Evolutionary conservation across 2,113 vertebrate species (phyloP), one percentile per base, ranked within the genome.

Genomic region (Dryoscopus gambensis): DNA sequence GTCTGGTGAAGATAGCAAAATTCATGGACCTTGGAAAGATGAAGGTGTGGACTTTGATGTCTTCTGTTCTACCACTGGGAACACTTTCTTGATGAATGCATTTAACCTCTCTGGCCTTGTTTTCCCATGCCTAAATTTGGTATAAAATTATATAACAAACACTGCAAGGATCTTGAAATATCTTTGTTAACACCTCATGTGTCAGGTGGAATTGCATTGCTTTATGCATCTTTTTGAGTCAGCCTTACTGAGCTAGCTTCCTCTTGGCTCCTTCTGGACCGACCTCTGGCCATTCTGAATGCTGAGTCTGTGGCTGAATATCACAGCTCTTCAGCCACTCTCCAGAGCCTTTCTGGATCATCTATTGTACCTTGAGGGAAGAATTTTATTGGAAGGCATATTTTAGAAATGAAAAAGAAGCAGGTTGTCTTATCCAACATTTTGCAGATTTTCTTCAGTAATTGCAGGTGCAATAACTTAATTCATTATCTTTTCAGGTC

Each of bases 371-470:
- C 63, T 63, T 42, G 25, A 83, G 49, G 57, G 71, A 86, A 62
- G 19, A 16, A 44, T 87, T 95, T 84, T 75, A 78, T 37, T 87
- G 67, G 42, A 59, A 91, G 28, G 5, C 17, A 64, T 27, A 21
- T 64, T 64, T 76, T 59, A 79, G 44, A 53, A 71, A 53, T 35
- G 10, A 65, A 39, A 79, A 77, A 53, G 19, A 30, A 84, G 15
- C 11, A 31, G 33, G 12, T 53, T 68, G 6, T 28, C 11, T 78
- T 79, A 75, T 13, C 22, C 12, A 69, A 10, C 21, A 65, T 90
- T 93, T 83, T 46, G 31, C 63, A 80, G 25, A n/a, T 69, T 91
- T 82, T 82, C n/a, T 87, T 83, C 50, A 30, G 18, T 42, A 62
- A 10, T 37, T 83, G 63, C 11, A 65, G 23, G 5, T 80, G 7